phyloP scores from a whole-genome alignment of 64 coral and sea anemone species.

The Cladopsammia gracilis region DNA sequence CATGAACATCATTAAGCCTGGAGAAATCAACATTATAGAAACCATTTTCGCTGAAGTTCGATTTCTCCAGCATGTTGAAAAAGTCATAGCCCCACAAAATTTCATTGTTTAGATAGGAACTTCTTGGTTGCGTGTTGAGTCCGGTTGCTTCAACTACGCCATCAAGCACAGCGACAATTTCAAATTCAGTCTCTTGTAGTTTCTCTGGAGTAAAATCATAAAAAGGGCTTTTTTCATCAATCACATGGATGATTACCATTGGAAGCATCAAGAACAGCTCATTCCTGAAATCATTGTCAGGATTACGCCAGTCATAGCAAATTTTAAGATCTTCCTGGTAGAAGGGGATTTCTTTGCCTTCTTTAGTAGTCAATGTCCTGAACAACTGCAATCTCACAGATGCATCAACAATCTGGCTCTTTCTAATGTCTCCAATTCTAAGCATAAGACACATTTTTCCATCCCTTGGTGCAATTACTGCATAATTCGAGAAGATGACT shows the following conservation, averaged over 20 bases:
- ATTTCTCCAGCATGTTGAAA: conserved; percentile 62
- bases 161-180: conserved; percentile 90
- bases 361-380: conserved; percentile 46
- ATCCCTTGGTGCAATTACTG: conserved; percentile 78
- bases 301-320: conserved; percentile 84
- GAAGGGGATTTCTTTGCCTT: conserved; percentile 68
- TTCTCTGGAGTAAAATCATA: conserved; percentile 85
- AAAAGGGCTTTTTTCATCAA: conserved; percentile 95
- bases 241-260: conserved; percentile 87
- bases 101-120: conserved; percentile 88
- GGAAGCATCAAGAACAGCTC: conserved; percentile 90
- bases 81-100: conserved; percentile 98
- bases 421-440: conserved; percentile 88
- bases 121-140: conserved; percentile 91
- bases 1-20: conserved; percentile 69
- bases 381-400: conserved; percentile 91
- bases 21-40: conserved; percentile 72
- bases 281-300: conserved; percentile 85
- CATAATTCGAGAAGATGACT: conserved; percentile 87
- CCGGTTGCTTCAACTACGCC: conserved; percentile 94
- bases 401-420: conserved; percentile 94
- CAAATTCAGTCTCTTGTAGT: conserved; percentile 74
- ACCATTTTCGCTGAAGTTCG: conserved; percentile 24
- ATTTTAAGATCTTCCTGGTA: conserved; percentile 88
- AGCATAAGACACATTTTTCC: conserved; percentile 98